Evolutionary conservation across 2,888 invertebrate species (phyloP).

Genomic region (Rhingia rostrata): DNA sequence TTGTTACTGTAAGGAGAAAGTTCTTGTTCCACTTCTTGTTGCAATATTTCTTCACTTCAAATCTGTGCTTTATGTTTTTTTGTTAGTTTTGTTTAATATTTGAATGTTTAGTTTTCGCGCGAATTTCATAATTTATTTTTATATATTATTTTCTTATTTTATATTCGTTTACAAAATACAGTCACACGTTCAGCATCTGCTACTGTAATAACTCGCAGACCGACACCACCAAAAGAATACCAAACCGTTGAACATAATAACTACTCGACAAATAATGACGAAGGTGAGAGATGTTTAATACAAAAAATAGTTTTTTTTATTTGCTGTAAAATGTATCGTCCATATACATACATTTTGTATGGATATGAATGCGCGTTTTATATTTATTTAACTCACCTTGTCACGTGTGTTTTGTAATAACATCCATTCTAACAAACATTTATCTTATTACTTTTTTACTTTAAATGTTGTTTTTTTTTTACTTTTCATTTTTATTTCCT

Average conservation of each 20-base stretch:
- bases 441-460: constrained; percentile 44
- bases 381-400: constrained; percentile 13
- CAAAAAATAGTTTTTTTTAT: constrained; percentile 17
- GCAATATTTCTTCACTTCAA: constrained; percentile 20
- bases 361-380: not conserved
- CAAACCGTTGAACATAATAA: constrained; percentile 79
- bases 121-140: constrained; percentile 22
- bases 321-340: constrained; percentile 11
- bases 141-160: constrained; percentile 65
- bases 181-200: constrained; percentile 77
- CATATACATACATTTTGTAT: not conserved
- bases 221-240: constrained; percentile 80
- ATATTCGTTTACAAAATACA: constrained; percentile 68
- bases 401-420: constrained; percentile 23
- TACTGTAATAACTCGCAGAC: constrained; percentile 77
- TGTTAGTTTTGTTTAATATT: constrained; percentile 18
- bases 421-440: constrained; percentile 16
- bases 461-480: constrained; percentile 19
- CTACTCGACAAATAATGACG: constrained; percentile 78
- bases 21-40: constrained; percentile 23
- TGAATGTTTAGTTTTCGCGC: constrained; percentile 5
- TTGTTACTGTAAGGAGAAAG: not conserved
- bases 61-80: constrained; percentile 25
- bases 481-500: not conserved
- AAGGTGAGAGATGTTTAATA: constrained; percentile 80